Base-by-base conservation (phyloP, 2,888 invertebrate species). In the Stenodema calcarata region DNA sequence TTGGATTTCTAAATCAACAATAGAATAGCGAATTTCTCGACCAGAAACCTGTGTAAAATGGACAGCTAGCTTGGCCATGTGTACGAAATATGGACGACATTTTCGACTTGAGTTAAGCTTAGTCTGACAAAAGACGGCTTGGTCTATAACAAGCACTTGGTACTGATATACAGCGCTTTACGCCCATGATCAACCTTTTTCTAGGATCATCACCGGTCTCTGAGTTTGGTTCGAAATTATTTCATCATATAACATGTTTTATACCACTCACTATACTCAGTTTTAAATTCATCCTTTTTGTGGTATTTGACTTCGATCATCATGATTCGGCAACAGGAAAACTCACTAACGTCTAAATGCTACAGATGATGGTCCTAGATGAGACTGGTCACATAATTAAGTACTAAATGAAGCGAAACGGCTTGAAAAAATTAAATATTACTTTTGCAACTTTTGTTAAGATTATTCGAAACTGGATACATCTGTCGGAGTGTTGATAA, bases 371-470 rank as follows among this genome's bases (percentile, higher is more conserved):
- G 78, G n/a, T 78, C 78, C 78, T 23, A 44, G 44, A 47, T 11
- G 62, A 62, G 62, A 62, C 23, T 23, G 78, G 75, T 75, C 35
- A 35, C 7, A 35, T 69, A 35, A n/a, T n/a, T n/a, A n/a, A 35
- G 16, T 23, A 41, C 42, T 18, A 30, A 78, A 76, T 41, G 14
- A 54, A 80, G 50, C 62, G 27, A 23, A 62, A 62, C 62, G 23
- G 18, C 41, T 41, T 27, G 78, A 78, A 78, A 42, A 35, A 47
- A 27, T 27, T 7, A 78, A n/a, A 7, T n/a, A 42, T 80, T 47
- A 84, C 84, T 84, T 84, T 84, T 84, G 84, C 84, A 84, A 84
- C 84, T 84, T 84, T 84, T 62, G 18, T 62, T 23, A 62, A 69
- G 73, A 73, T n/a, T 41, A 73, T 78, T 27, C 41, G 42, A 16